Base-by-base conservation (phyloP, 1,140 invertebrate species). In the Cecropterus lyciades region DNA sequence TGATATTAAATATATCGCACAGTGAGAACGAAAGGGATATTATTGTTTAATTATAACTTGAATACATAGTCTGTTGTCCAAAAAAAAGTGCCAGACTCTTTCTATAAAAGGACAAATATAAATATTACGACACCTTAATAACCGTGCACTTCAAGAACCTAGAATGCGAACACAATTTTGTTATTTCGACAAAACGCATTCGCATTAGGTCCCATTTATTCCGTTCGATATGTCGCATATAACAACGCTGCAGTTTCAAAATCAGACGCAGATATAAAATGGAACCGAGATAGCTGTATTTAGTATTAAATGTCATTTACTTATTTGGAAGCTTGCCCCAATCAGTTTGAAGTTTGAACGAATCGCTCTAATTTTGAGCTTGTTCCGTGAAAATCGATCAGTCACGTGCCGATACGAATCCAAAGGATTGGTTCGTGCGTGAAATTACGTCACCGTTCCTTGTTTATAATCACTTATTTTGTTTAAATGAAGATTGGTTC, bases 321-420 rank as follows among this genome's bases (percentile, higher is more conserved):
- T 17, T 27, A 53, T 53, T 33, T 37, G 51, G 51, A 16, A 37
- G 14, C 51, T 53, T 37, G 51, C 37, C 27, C 6, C 24, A 53
- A 53, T 37, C 27, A 53, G 30, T 53, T 52, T 33, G 49, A 37
- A 7, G 15, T 45, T 45, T 45, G 42, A 45, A 45, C 14, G 42
- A 15, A 15, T 53, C 30, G 51, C 51, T 53, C 30, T 53, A 53
- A 53, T 53, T 53, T 30, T 16, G 51, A 11, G 15, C 8, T 5
- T 53, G 40, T 45, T 45, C 51, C 30, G 51, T 53, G 51, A 53
- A 53, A 53, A 15, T 14, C 30, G 51, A 53, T 53, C 51, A 33
- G 30, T 53, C 27, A 37, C n/a, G 27, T 37, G 30, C 13, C n/a
- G 14, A 11, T 30, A 13, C 13, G 5, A 20, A 20, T 30, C 13